Conservation (phyloP, 2,113 vertebrate genomes). For the Corvus moneduloides region DNA sequence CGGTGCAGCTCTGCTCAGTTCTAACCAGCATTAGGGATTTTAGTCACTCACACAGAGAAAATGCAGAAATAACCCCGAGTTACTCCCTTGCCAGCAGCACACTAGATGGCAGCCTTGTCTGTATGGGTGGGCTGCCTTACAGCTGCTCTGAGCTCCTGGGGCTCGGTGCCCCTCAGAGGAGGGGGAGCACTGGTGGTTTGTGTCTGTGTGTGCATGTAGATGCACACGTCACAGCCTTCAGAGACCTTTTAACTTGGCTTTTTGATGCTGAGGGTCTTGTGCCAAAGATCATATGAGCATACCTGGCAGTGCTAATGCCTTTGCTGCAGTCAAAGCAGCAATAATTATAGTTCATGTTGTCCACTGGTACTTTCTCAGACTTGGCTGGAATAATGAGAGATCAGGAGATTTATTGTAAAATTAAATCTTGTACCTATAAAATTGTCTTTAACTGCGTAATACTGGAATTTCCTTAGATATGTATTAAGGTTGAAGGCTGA, state of each 20-base stretch:
- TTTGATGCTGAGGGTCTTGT: neutral
- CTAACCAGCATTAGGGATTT: neutral
- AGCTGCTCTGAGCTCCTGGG: neutral
- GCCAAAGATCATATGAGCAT: fast-evolving
- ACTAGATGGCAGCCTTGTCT: neutral
- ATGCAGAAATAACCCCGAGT: fast-evolving
- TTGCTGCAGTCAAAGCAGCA: neutral
- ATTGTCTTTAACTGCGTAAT: neutral
- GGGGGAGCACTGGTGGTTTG: neutral
- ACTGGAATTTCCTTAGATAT: neutral
- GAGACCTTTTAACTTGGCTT: neutral
- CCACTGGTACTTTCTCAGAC: neutral
- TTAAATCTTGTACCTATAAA: neutral
- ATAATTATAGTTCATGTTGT: neutral
- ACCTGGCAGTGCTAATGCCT: neutral
- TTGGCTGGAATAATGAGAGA: neutral
- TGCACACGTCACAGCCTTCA: fast-evolving
- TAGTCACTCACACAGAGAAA: neutral
- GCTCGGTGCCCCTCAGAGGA: neutral
- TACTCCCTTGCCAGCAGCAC: fast-evolving
- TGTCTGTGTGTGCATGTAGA: fast-evolving
- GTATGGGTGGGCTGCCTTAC: fast-evolving
- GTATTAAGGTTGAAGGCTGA: neutral
- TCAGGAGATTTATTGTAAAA: neutral
- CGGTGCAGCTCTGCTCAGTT: neutral